Percentiles rank a stretch among this genome's conserved stretches.
These are phyloP conservation scores for Bembecia ichneumoniformis DNA, from an alignment of 2,888 invertebrate genomes.

Conservation along the genomic window DNA sequence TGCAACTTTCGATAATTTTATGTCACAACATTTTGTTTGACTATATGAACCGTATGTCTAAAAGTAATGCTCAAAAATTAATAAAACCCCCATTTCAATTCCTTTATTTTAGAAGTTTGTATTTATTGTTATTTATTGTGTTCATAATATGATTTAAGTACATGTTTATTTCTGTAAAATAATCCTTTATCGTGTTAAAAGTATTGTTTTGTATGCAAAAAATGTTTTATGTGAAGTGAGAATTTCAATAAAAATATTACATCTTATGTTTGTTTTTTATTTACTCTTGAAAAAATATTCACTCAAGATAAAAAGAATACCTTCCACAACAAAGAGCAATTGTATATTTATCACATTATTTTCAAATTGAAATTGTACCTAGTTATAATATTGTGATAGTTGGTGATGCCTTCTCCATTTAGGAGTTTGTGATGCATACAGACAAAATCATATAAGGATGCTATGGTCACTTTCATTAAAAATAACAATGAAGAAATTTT, in stretches of 20 bases:
- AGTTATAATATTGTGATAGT: too few relatives aligned
- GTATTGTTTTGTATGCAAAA: conserved; percentile 52
- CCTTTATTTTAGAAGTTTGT: not conserved
- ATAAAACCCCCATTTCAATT: not conserved
- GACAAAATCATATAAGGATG: not conserved
- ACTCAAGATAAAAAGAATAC: not conserved
- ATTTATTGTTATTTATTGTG: conserved; percentile 12
- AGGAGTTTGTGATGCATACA: too few relatives aligned
- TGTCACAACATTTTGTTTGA: too few relatives aligned
- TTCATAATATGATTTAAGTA: conserved; percentile 33
- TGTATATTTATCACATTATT: too few relatives aligned
- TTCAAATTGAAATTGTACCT: too few relatives aligned
- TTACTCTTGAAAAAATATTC: not conserved
- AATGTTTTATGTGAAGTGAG: conserved; percentile 67
- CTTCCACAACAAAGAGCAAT: not conserved
- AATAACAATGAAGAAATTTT: conserved; percentile 45
- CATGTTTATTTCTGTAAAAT: conserved; percentile 38
- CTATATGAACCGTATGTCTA: not conserved
- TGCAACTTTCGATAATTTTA: too few relatives aligned
- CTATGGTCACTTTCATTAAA: not conserved
- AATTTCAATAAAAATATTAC: conserved; percentile 67
- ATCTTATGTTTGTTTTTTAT: conserved; percentile 39
- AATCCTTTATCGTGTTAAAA: conserved; percentile 59
- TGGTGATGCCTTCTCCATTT: too few relatives aligned
- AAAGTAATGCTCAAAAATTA: not conserved